phyloP scores from a whole-genome alignment of 2,113 vertebrate species.

The Ptychochromis oligacanthus region DNA sequence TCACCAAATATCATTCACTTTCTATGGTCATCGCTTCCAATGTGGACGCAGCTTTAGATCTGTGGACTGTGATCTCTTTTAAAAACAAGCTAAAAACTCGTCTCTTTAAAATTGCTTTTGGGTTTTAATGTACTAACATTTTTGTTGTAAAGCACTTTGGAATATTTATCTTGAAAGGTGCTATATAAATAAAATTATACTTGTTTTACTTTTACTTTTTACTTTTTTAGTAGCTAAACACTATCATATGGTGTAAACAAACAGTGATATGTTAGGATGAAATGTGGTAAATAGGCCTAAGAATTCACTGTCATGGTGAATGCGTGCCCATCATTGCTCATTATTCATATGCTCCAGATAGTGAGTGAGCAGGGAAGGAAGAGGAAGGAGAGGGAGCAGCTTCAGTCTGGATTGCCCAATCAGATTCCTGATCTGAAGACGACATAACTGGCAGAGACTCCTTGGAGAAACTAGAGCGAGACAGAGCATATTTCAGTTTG shows the following conservation, averaged over 20 bases:
- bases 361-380: slow-evolving; percentile 58
- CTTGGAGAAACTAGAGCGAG: slow-evolving; percentile 51
- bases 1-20: no score
- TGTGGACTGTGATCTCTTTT: no score
- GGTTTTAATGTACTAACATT: neutral
- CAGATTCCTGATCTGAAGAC: slow-evolving; percentile 61
- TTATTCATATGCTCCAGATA: slow-evolving; percentile 57
- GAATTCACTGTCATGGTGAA: neutral
- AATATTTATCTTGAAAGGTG: no score
- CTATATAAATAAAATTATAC: no score
- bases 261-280: neutral
- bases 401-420: slow-evolving; percentile 60
- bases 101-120: no score
- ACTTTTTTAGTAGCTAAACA: neutral
- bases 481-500: neutral
- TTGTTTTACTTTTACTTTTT: no score
- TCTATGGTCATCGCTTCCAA: no score
- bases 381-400: slow-evolving; percentile 56
- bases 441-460: slow-evolving; percentile 63
- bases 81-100: no score
- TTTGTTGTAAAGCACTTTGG: no score
- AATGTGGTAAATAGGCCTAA: neutral
- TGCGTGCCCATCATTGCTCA: neutral
- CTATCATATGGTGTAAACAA: neutral
- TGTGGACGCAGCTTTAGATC: no score